These are phyloP conservation scores for Sminthurides bifidus DNA, from an alignment of 1,140 invertebrate species.

Conservation along the genomic window DNA sequence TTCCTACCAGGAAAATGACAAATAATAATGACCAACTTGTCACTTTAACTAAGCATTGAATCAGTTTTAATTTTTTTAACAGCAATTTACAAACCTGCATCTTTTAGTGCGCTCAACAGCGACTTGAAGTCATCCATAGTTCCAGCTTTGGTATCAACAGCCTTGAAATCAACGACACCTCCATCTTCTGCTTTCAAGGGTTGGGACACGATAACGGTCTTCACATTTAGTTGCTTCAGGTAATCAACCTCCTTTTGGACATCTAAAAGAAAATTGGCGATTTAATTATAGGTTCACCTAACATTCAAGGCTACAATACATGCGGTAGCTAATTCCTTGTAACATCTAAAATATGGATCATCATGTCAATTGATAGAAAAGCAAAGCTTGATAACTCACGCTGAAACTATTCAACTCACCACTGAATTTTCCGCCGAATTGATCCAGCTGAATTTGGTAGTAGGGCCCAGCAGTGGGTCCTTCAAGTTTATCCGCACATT, in stretches of 20 bases:
- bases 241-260: conserved; percentile 33
- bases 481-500: conserved; percentile 55
- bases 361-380: no score
- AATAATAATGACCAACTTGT: background rate
- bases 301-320: no score
- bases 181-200: conserved; percentile 38
- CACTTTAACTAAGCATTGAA: background rate
- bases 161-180: conserved; percentile 38
- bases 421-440: conserved; percentile 8
- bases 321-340: no score
- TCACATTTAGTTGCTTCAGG: conserved; percentile 37
- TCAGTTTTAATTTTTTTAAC: background rate
- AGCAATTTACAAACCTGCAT: conserved; percentile 33
- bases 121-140: conserved; percentile 38
- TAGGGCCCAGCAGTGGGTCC: conserved; percentile 13
- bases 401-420: background rate
- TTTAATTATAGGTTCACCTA: no score
- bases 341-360: no score
- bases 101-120: conserved; percentile 35
- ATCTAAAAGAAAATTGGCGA: conserved; percentile 37
- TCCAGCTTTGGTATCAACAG: conserved; percentile 38
- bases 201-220: conserved; percentile 39
- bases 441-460: conserved; percentile 17
- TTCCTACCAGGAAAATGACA: conserved; percentile 6
- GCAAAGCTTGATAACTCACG: conserved; percentile 28